Evolutionary conservation across 2,113 vertebrate genomes (phyloP).

Genomic region (Ptilonorhynchus violaceus): DNA sequence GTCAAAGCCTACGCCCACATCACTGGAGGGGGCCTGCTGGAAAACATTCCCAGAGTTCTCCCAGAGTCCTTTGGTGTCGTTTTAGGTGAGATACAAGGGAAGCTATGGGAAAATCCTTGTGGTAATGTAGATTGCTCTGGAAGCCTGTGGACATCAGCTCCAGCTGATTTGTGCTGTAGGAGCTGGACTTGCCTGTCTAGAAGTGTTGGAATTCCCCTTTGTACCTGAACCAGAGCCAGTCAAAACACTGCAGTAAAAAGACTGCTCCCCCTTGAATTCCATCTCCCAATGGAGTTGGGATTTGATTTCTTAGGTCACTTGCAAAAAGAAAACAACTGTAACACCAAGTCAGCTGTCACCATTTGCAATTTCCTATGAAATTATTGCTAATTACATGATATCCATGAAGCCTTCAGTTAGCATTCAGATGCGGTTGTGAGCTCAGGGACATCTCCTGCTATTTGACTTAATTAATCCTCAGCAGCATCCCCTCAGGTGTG

Average conservation of each 20-base stretch:
- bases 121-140: neutral
- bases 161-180: neutral
- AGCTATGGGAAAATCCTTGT: neutral
- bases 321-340: neutral
- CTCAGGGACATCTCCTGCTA: neutral
- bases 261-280: neutral
- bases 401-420: neutral
- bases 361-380: neutral
- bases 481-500: neutral
- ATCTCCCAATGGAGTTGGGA: neutral
- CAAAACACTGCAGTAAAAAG: neutral
- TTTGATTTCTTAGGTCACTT: neutral
- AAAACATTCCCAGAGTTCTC: constrained; percentile 93
- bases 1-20: constrained; percentile 94
- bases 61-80: constrained; percentile 79
- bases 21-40: constrained; percentile 92
- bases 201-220: neutral
- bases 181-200: neutral
- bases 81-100: constrained; percentile 78
- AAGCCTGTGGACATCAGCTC: neutral
- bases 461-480: neutral
- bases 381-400: neutral
- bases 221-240: neutral
- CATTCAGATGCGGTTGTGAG: neutral
- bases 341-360: neutral